A percentile compares a stretch with the other conserved stretches of the same genome.
Conservation (phyloP, 2,888 invertebrate species). For the Laothoe populi region DNA sequence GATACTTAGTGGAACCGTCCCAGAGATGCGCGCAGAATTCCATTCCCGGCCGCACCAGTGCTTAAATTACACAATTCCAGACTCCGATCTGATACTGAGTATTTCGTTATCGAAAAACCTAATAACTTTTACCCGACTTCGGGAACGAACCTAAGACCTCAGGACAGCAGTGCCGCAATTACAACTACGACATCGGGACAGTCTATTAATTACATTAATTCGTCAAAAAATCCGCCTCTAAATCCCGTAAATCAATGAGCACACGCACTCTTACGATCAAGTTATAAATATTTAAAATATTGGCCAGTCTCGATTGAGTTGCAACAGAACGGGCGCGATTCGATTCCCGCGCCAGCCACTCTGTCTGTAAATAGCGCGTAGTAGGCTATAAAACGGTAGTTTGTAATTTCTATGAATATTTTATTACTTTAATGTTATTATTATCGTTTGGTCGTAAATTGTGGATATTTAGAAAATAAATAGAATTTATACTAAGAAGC, state of each 20-base stretch:
- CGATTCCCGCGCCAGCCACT: slow-evolving; percentile 24
- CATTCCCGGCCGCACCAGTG: too few relatives aligned
- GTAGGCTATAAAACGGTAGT: not conserved
- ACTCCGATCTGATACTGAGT: too few relatives aligned
- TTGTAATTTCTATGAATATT: slow-evolving; percentile 1
- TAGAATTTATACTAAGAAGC: too few relatives aligned
- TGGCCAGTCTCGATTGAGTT: slow-evolving; percentile 22
- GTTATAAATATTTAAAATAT: slow-evolving; percentile 28
- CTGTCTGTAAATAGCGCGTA: not conserved
- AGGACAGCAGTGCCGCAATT: too few relatives aligned
- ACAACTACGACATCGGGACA: too few relatives aligned
- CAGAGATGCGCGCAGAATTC: too few relatives aligned
- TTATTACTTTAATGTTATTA: slow-evolving; percentile 14
- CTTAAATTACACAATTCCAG: too few relatives aligned
- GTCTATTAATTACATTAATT: too few relatives aligned
- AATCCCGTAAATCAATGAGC: not conserved
- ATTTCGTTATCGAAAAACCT: too few relatives aligned
- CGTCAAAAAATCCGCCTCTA: not conserved
- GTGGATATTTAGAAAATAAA: not conserved
- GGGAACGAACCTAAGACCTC: too few relatives aligned
- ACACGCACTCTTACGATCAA: not conserved
- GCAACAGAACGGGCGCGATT: slow-evolving; percentile 25
- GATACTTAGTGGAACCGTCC: too few relatives aligned
- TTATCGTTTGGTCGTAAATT: not conserved
- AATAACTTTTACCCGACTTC: too few relatives aligned